Conservation (phyloP, 2,113 vertebrate genomes). For the Muntiacus reevesi region DNA sequence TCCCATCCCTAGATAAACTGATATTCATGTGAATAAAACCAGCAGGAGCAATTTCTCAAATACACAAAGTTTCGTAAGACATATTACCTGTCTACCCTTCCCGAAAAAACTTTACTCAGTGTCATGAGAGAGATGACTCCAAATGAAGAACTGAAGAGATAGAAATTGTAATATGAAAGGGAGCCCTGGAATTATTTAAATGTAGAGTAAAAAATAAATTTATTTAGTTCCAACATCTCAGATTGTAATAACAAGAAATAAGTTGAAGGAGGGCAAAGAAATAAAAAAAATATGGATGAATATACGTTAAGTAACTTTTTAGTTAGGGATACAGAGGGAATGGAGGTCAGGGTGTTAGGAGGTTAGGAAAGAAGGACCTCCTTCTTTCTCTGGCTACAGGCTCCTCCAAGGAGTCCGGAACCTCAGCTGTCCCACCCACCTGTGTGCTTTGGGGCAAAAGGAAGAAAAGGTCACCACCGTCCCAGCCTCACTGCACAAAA, state of each 20-base stretch:
- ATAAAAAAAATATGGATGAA: background rate
- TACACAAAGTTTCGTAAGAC: background rate
- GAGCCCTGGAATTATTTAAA: background rate
- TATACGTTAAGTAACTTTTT: background rate
- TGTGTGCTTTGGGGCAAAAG: background rate
- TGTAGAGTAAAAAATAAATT: background rate
- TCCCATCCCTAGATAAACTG: background rate
- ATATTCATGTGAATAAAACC: background rate
- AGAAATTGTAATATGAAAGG: background rate
- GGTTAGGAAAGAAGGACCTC: background rate
- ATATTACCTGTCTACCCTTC: background rate
- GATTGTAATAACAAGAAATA: background rate
- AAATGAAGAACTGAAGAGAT: background rate
- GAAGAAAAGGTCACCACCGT: background rate
- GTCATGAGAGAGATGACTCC: background rate
- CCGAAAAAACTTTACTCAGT: background rate
- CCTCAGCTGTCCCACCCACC: background rate
- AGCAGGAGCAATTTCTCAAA: background rate
- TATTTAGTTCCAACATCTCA: background rate
- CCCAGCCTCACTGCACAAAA: background rate
- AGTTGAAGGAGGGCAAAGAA: background rate
- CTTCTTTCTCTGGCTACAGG: background rate
- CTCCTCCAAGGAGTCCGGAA: background rate
- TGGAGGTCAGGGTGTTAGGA: background rate
- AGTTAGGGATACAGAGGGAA: background rate